Conservation (phyloP, 2,797 vertebrate genomes). For the Phylloscopus collybita region DNA sequence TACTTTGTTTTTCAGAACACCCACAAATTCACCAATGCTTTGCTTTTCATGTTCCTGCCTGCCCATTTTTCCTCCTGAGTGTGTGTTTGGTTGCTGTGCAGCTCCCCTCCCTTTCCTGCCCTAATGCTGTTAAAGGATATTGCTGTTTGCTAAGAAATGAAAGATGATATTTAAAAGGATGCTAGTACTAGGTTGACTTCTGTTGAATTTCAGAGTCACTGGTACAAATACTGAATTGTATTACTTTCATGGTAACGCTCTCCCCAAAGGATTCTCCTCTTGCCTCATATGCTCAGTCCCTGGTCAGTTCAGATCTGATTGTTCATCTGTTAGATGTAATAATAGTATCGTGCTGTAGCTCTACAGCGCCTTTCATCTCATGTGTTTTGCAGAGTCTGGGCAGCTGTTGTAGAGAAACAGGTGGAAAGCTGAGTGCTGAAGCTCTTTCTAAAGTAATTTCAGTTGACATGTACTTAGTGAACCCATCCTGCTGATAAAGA, state of each 20-base stretch:
- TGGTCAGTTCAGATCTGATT: slow-evolving; percentile 44
- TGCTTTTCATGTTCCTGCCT: neutral
- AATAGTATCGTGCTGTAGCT: neutral
- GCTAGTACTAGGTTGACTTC: slow-evolving; percentile 29
- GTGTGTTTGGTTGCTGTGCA: neutral
- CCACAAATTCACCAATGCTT: neutral
- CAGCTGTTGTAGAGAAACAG: slow-evolving; percentile 50
- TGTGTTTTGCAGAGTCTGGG: slow-evolving; percentile 35
- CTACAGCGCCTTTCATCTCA: slow-evolving; percentile 33
- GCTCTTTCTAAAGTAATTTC: slow-evolving; percentile 47
- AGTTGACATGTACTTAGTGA: slow-evolving; percentile 42
- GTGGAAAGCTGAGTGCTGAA: slow-evolving; percentile 34
- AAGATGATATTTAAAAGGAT: slow-evolving; percentile 52
- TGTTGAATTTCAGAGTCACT: slow-evolving; percentile 36
- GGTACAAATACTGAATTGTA: slow-evolving; percentile 59
- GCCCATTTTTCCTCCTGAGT: neutral
- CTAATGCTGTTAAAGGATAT: slow-evolving; percentile 37
- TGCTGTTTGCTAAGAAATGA: slow-evolving; percentile 56
- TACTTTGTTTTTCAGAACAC: neutral
- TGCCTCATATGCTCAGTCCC: slow-evolving; percentile 38
- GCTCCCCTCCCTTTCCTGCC: neutral
- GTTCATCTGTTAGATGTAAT: slow-evolving; percentile 66
- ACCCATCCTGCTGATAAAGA: slow-evolving; percentile 39
- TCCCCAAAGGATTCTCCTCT: slow-evolving; percentile 61
- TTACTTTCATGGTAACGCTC: slow-evolving; percentile 34